A percentile compares a stretch with the other conserved stretches of the same genome.
Conservation (phyloP, 2,888 invertebrate species). For the Stenotaenia linearis region DNA sequence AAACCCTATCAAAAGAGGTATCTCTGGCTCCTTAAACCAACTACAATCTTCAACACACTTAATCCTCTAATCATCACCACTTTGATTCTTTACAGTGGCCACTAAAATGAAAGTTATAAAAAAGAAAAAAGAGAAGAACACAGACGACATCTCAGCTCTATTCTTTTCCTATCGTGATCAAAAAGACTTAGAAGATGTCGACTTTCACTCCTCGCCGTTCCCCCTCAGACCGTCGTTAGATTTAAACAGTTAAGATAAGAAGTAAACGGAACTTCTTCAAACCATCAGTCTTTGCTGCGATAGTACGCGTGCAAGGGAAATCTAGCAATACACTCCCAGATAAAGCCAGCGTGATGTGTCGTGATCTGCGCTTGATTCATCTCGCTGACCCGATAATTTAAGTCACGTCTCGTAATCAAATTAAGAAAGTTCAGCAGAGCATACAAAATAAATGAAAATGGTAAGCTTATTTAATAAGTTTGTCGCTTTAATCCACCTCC, state of each 20-base stretch:
- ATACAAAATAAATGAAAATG: background rate
- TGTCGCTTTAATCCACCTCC: background rate
- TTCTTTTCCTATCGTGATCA: constrained; percentile 14
- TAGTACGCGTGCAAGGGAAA: background rate
- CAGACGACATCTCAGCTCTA: constrained; percentile 18
- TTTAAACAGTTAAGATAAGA: constrained; percentile 19
- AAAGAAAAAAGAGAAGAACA: background rate
- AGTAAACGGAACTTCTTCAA: background rate
- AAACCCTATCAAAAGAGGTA: background rate
- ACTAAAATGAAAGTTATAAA: constrained; percentile 7
- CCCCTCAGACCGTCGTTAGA: background rate
- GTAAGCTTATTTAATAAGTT: background rate
- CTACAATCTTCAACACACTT: constrained; percentile 14
- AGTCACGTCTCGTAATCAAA: background rate
- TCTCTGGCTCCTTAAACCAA: background rate
- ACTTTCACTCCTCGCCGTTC: background rate
- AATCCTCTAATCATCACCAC: constrained; percentile 18
- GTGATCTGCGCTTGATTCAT: background rate
- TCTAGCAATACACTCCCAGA: background rate
- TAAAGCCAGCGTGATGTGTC: background rate
- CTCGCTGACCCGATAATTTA: background rate
- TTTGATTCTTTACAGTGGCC: constrained; percentile 6
- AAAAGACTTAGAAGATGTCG: background rate
- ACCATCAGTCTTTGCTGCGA: constrained; percentile 19
- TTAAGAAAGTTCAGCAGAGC: background rate